phyloP scores from a whole-genome alignment of 2,797 vertebrate genomes.

The Neomorphus geoffroyi region DNA sequence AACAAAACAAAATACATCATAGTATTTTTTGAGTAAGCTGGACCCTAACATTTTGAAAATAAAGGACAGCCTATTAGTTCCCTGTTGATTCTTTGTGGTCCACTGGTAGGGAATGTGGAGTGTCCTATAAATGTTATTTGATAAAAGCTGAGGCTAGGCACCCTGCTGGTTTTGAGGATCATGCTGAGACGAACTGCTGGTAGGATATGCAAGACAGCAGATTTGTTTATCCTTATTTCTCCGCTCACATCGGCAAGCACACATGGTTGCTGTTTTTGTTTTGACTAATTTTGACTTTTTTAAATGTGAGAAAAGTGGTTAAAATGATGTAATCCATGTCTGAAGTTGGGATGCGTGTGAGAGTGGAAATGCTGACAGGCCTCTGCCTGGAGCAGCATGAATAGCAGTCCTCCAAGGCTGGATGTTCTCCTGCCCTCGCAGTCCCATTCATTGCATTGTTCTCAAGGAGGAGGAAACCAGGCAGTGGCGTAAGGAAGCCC shows the following conservation, averaged over 20 bases:
- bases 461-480: neutral
- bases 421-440: neutral
- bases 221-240: slow-evolving; percentile 65
- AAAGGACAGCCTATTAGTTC: slow-evolving; percentile 7
- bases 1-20: slow-evolving; percentile 9
- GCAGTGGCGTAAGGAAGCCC: neutral
- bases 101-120: neutral
- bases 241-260: slow-evolving; percentile 59
- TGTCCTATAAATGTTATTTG: slow-evolving; percentile 54
- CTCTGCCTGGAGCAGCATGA: neutral
- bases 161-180: slow-evolving; percentile 58
- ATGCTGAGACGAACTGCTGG: slow-evolving; percentile 34
- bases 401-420: neutral
- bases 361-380: slow-evolving; percentile 54
- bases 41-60: slow-evolving; percentile 43
- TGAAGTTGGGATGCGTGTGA: slow-evolving; percentile 41
- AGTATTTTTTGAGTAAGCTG: slow-evolving; percentile 9
- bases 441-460: neutral
- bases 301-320: slow-evolving; percentile 69
- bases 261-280: slow-evolving; percentile 73
- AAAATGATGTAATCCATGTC: slow-evolving; percentile 62
- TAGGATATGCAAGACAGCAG: slow-evolving; percentile 44
- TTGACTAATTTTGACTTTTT: slow-evolving; percentile 69
- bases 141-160: slow-evolving; percentile 39
- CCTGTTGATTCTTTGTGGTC: slow-evolving; percentile 41